Conservation (phyloP, 2,888 invertebrate genomes). For the Agrotis clavis region DNA sequence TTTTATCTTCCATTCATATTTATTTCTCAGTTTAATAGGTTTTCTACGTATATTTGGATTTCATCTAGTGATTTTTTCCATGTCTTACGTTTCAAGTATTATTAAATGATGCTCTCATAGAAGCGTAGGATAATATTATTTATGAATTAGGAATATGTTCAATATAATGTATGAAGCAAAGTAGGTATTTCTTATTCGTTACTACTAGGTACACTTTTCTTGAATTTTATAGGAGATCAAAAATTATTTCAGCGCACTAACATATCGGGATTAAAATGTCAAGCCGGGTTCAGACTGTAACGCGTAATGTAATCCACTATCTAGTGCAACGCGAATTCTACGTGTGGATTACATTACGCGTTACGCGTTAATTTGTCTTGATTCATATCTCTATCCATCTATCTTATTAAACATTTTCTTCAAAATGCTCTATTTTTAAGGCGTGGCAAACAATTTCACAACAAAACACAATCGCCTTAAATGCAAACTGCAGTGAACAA, state of each 20-base stretch:
- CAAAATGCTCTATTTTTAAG: no score
- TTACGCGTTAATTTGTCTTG: no score
- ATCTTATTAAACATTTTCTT: no score
- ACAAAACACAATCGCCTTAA: slow-evolving; percentile 9
- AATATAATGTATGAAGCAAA: not conserved
- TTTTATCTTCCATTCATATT: slow-evolving; percentile 18
- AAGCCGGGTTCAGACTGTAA: no score
- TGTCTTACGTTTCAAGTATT: not conserved
- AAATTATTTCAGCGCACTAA: no score
- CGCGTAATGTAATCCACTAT: no score
- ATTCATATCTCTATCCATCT: no score
- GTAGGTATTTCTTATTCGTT: not conserved
- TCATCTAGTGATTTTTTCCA: slow-evolving; percentile 11
- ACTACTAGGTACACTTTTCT: no score
- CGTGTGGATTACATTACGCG: no score
- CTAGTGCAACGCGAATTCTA: no score
- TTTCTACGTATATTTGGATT: slow-evolving; percentile 40
- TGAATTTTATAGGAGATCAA: no score
- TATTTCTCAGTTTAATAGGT: slow-evolving; percentile 3
- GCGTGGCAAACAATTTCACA: not conserved
- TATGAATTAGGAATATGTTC: slow-evolving; percentile 20
- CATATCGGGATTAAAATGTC: no score
- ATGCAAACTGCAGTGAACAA: not conserved
- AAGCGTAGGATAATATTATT: slow-evolving; percentile 25
- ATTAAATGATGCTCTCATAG: slow-evolving; percentile 16